phyloP scores from a whole-genome alignment of 2,113 vertebrate genomes.

The Oryctolagus cuniculus region mOryCun1.1 NC_091434.1:157971501-157972000 shows the following conservation, averaged over 20 bases:
- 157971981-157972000: neutral
- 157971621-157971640: neutral
- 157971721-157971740: neutral
- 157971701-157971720: neutral
- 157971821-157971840: neutral
- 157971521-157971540: neutral
- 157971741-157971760: neutral
- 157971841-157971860: neutral
- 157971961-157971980: neutral
- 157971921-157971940: conserved; percentile 12
- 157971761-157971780: neutral
- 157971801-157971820: neutral
- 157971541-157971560: neutral
- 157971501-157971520: neutral
- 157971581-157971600: neutral
- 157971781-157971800: neutral
- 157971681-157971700: too few species aligned
- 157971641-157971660: neutral
- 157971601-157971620: neutral
- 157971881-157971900: neutral
- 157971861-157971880: neutral
- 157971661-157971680: neutral
- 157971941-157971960: neutral
- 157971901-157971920: neutral
- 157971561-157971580: neutral